Percentiles rank a stretch among this genome's conserved stretches.
Conservation (phyloP, 2,888 invertebrate species). For the Anaspis maculata region DNA sequence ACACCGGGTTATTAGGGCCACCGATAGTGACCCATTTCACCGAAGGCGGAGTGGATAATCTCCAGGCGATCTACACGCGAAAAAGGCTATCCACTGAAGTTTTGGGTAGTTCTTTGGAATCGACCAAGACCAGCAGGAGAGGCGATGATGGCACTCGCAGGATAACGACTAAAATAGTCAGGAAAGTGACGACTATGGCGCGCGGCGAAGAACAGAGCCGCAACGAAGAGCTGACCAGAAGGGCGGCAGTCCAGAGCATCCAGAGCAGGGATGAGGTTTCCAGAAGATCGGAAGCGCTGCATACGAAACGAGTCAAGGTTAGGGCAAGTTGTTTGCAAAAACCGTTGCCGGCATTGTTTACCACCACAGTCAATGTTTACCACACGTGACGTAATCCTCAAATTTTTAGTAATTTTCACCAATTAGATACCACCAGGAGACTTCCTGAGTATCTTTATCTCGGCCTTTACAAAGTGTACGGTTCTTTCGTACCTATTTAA, state of each 20-base stretch:
- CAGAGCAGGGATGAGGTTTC: slow-evolving; percentile 49
- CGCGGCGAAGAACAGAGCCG: slow-evolving; percentile 75
- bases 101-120: slow-evolving; percentile 75
- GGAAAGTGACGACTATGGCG: slow-evolving; percentile 82
- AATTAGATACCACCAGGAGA: too few species aligned
- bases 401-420: too few species aligned
- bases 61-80: slow-evolving; percentile 74
- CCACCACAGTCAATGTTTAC: slow-evolving; percentile 10
- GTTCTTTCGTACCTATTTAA: too few species aligned
- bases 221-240: slow-evolving; percentile 59
- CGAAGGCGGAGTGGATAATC: slow-evolving; percentile 38
- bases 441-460: too few species aligned
- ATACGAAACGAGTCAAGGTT: slow-evolving; percentile 74
- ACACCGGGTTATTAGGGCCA: slow-evolving; percentile 24
- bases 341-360: slow-evolving; percentile 7
- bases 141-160: slow-evolving; percentile 71
- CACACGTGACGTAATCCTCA: slow-evolving; percentile 5
- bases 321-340: slow-evolving; percentile 20
- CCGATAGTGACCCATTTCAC: slow-evolving; percentile 37
- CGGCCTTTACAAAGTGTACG: too few species aligned
- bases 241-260: slow-evolving; percentile 48
- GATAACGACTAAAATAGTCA: slow-evolving; percentile 77
- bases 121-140: slow-evolving; percentile 73
- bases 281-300: slow-evolving; percentile 48
- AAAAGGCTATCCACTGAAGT: slow-evolving; percentile 78